Percentiles rank a stretch among this genome's conserved stretches.
Evolutionary conservation across 2,797 vertebrate species (phyloP).

Genomic region (Channa striata): DNA sequence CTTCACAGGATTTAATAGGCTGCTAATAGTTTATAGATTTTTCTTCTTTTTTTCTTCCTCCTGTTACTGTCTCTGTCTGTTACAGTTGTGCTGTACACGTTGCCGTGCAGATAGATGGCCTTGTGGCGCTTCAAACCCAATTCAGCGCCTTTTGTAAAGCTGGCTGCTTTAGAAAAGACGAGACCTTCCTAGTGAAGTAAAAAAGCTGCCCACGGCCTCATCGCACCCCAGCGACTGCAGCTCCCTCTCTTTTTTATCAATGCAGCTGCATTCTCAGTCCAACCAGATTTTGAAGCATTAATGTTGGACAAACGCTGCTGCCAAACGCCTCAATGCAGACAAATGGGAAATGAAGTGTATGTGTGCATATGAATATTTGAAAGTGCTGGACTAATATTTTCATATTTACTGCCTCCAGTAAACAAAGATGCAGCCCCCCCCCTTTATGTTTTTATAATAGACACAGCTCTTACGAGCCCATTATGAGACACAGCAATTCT

Average conservation of each 20-base stretch:
- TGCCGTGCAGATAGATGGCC: slow-evolving; percentile 53
- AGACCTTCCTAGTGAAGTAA: slow-evolving; percentile 51
- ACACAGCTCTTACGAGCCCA: background rate
- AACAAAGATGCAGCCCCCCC: background rate
- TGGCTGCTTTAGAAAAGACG: slow-evolving; percentile 53
- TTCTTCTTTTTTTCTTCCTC: slow-evolving; percentile 16
- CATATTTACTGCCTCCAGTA: background rate
- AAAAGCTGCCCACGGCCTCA: slow-evolving; percentile 43
- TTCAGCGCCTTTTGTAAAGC: slow-evolving; percentile 58
- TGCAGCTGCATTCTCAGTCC: slow-evolving; percentile 22
- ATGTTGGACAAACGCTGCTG: slow-evolving; percentile 29
- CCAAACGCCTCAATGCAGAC: slow-evolving; percentile 22
- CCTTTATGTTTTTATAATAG: background rate
- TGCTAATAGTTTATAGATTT: slow-evolving; percentile 67
- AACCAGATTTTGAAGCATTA: slow-evolving; percentile 25
- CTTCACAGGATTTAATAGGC: slow-evolving; percentile 56
- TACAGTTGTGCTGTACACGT: slow-evolving; percentile 10
- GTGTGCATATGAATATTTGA: slow-evolving; percentile 7
- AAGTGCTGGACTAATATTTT: background rate
- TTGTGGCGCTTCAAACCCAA: slow-evolving; percentile 46
- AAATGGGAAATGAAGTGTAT: background rate
- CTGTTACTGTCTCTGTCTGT: slow-evolving; percentile 29
- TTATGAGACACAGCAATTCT: background rate
- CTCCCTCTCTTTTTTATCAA: slow-evolving; percentile 28
- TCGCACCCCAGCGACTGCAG: slow-evolving; percentile 4